Evolutionary conservation across 2,797 vertebrate species (phyloP).

Genomic region (Falco naumanni): DNA sequence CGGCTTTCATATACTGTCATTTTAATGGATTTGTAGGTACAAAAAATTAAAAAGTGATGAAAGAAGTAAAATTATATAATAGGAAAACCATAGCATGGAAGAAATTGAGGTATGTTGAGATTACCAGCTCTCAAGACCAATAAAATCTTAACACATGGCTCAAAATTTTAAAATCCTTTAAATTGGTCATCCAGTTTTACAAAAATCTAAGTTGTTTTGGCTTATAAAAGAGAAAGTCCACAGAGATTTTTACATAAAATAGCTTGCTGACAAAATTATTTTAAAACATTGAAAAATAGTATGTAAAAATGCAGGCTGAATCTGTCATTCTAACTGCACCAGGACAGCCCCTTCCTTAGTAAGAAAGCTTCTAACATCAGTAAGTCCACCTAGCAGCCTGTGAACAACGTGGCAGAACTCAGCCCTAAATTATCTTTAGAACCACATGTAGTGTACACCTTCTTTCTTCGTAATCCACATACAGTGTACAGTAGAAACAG

Average conservation of each 20-base stretch:
- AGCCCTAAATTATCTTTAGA: neutral
- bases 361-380: neutral
- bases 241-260: neutral
- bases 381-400: neutral
- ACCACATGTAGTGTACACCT: neutral
- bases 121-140: neutral
- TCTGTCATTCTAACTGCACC: neutral
- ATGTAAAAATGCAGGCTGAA: neutral
- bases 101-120: neutral
- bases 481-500: neutral
- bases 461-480: neutral
- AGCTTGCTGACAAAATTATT: neutral
- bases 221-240: neutral
- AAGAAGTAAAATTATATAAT: neutral
- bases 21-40: neutral
- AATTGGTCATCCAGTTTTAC: neutral
- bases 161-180: neutral
- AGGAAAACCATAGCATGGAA: neutral
- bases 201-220: neutral
- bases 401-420: neutral
- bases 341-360: neutral
- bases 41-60: neutral
- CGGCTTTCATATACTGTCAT: neutral
- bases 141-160: neutral
- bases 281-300: neutral